phyloP scores from a whole-genome alignment of 2,888 invertebrate genomes.

The Oscheius sp. region DNA sequence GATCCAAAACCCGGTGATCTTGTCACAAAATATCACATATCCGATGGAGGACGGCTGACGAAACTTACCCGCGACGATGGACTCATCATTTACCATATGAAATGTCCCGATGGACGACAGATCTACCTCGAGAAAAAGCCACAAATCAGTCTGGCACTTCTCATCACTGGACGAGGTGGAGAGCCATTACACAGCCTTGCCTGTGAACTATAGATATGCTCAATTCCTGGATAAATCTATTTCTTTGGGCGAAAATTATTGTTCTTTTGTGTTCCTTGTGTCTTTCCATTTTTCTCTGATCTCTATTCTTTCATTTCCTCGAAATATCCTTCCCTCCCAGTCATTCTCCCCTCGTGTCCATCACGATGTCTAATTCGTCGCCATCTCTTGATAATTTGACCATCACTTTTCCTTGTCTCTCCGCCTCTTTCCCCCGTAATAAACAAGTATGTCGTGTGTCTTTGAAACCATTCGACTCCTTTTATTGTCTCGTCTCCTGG shows the following conservation, averaged over 20 bases:
- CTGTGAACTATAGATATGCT: not conserved
- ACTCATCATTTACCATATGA: not conserved
- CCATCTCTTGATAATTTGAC: too few relatives aligned
- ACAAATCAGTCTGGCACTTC: not conserved
- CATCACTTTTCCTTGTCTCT: not conserved
- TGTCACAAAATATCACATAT: not conserved
- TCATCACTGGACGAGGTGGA: not conserved
- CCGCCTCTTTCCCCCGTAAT: not conserved
- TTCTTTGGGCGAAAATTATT: too few relatives aligned
- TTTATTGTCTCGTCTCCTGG: not conserved
- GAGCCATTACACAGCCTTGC: not conserved
- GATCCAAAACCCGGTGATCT: constrained; percentile 10
- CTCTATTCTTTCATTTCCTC: too few relatives aligned
- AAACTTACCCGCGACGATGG: not conserved
- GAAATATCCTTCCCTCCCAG: too few relatives aligned
- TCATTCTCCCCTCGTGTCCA: too few relatives aligned
- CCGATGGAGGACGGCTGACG: constrained; percentile 17
- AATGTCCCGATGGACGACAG: not conserved
- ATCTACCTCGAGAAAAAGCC: constrained; percentile 1
- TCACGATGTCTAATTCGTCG: too few relatives aligned
- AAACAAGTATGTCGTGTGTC: too few relatives aligned
- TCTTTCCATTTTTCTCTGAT: too few relatives aligned
- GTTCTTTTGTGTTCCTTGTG: too few relatives aligned
- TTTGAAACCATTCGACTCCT: not conserved
- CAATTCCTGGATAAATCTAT: too few relatives aligned